Percentiles rank a stretch among this genome's conserved stretches.
Evolutionary conservation across 2,888 invertebrate genomes (phyloP).

Genomic region (Piscicola geometra): DNA sequence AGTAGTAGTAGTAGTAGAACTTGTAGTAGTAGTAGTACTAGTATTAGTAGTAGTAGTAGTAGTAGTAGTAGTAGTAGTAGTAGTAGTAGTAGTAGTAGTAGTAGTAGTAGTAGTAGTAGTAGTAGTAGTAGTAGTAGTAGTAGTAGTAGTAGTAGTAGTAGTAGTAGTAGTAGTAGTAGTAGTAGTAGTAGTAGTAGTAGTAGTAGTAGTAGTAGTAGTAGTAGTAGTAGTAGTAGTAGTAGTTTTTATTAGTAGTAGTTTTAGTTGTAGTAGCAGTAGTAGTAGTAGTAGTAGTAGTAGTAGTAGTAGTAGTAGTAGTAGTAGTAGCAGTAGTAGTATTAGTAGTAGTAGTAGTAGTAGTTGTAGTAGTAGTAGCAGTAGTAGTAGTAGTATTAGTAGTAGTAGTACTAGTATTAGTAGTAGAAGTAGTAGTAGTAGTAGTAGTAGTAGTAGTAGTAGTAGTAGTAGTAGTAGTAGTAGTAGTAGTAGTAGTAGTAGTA

Average conservation of each 20-base stretch:
- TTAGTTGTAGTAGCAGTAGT: too few species aligned
- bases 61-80: too few species aligned
- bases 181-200: slow-evolving; percentile 9
- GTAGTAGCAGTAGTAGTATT: background rate
- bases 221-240: background rate
- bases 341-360: background rate
- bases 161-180: background rate
- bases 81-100: too few species aligned
- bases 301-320: background rate
- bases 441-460: background rate
- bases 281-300: too few species aligned
- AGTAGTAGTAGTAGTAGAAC: too few species aligned
- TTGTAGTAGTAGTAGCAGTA: background rate
- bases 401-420: slow-evolving; percentile 1
- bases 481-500: background rate
- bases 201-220: slow-evolving; percentile 7
- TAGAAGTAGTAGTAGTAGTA: background rate
- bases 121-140: background rate
- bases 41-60: too few species aligned
- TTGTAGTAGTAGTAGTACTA: too few species aligned
- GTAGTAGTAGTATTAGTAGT: background rate
- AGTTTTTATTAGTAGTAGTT: too few species aligned
- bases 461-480: background rate
- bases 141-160: slow-evolving; percentile 1
- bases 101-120: too few species aligned